A percentile compares a stretch with the other conserved stretches of the same genome.
These are phyloP conservation scores for Barbus barbus DNA, from an alignment of 2,113 vertebrate genomes.

Conservation along the genomic window DNA sequence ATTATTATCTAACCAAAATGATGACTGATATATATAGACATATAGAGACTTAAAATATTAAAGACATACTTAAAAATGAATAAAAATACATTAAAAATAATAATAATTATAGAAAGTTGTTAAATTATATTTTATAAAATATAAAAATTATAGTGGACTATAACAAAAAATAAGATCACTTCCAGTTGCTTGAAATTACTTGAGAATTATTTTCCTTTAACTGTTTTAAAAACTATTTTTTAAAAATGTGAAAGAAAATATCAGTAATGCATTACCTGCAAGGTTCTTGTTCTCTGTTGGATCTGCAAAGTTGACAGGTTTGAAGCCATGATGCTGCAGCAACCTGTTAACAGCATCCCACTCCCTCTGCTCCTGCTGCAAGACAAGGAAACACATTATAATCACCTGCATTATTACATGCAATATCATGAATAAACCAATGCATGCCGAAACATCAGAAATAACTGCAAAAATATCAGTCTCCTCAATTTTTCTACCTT, in stretches of 20 bases:
- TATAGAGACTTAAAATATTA: no score
- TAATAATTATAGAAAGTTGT: no score
- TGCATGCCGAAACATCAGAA: not conserved
- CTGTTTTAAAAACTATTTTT: no score
- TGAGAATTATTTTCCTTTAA: no score
- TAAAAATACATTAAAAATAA: not conserved
- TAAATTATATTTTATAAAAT: no score
- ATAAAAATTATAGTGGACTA: no score
- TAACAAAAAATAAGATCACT: no score
- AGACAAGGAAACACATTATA: not conserved
- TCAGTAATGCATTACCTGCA: slow-evolving; percentile 76
- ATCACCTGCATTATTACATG: not conserved
- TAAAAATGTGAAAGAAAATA: not conserved
- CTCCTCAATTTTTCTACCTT: slow-evolving; percentile 59
- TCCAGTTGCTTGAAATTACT: no score
- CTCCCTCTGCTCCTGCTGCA: slow-evolving; percentile 79
- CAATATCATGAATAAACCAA: not conserved
- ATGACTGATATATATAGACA: no score
- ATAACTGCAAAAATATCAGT: not conserved
- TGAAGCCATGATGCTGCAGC: slow-evolving; percentile 79
- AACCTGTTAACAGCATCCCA: slow-evolving; percentile 82
- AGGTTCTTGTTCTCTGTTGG: slow-evolving; percentile 69
- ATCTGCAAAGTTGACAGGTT: slow-evolving; percentile 74
- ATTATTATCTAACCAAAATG: not conserved
- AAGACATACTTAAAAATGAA: no score